Conservation (phyloP, 2,797 vertebrate species). For the Schizopygopsis pylzovi region DNA sequence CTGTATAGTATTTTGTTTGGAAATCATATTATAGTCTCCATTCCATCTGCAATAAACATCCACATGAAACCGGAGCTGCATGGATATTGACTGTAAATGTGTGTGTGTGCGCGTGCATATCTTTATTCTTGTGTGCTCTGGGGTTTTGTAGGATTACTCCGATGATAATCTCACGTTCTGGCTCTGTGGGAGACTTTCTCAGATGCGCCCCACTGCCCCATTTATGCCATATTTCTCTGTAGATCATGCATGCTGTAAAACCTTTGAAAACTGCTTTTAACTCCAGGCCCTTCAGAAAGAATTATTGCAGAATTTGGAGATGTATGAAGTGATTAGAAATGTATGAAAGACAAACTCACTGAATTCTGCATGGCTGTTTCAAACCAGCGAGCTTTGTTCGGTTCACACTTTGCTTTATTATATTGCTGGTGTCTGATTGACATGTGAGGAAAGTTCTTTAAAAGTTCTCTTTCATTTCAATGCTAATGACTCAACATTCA, state of each 20-base stretch:
- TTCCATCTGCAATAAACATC: slow-evolving; percentile 36
- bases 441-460: neutral
- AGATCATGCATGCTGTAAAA: slow-evolving; percentile 30
- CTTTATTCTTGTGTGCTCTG: neutral
- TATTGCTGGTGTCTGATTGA: slow-evolving; percentile 15
- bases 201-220: slow-evolving; percentile 53
- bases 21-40: slow-evolving; percentile 43
- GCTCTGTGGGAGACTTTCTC: slow-evolving; percentile 25
- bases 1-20: slow-evolving; percentile 39
- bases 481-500: slow-evolving; percentile 3
- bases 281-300: neutral
- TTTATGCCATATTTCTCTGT: slow-evolving; percentile 31
- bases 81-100: slow-evolving; percentile 18
- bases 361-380: slow-evolving; percentile 19
- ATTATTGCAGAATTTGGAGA: slow-evolving; percentile 10
- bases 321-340: slow-evolving; percentile 24
- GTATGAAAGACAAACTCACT: slow-evolving; percentile 33
- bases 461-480: neutral
- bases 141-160: slow-evolving; percentile 39
- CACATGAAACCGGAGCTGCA: slow-evolving; percentile 38
- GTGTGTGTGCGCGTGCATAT: neutral
- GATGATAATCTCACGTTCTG: slow-evolving; percentile 32
- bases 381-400: neutral
- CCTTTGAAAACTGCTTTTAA: slow-evolving; percentile 23
- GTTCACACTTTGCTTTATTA: slow-evolving; percentile 9